phyloP scores from a whole-genome alignment of 2,113 vertebrate species.

The Oceanites oceanicus region DNA sequence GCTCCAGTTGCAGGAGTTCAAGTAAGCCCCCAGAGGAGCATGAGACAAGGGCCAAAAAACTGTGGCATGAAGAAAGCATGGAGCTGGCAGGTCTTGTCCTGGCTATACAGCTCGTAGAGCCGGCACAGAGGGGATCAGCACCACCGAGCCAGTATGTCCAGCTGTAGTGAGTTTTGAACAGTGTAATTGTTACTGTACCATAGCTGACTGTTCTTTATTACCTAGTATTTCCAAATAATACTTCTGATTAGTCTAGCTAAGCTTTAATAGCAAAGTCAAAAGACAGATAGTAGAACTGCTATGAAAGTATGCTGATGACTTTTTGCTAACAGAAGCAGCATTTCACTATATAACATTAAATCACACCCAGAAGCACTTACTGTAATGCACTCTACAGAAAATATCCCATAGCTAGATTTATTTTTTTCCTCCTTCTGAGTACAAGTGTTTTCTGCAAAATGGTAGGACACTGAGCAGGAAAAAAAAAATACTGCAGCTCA shows the following conservation, averaged over 20 bases:
- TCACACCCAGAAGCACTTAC: conserved; percentile 20
- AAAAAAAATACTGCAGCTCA: not conserved
- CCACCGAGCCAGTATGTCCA: not conserved
- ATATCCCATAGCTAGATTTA: not conserved
- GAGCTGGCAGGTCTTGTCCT: not conserved
- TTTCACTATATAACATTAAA: not conserved
- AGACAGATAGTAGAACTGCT: not conserved
- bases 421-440: not conserved
- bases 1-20: not conserved
- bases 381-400: conserved; percentile 31
- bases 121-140: not conserved
- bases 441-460: not conserved
- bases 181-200: not conserved
- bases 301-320: not conserved
- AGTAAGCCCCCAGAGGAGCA: not conserved
- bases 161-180: not conserved
- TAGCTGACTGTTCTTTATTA: not conserved
- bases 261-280: not conserved
- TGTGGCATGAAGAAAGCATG: not conserved
- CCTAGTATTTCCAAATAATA: not conserved
- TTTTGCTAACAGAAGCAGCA: not conserved
- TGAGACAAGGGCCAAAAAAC: not conserved
- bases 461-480: not conserved
- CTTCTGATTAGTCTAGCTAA: not conserved
- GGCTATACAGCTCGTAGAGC: not conserved